Evolutionary conservation across 2,113 vertebrate species (phyloP).

Genomic region (Apeltes quadracus): DNA sequence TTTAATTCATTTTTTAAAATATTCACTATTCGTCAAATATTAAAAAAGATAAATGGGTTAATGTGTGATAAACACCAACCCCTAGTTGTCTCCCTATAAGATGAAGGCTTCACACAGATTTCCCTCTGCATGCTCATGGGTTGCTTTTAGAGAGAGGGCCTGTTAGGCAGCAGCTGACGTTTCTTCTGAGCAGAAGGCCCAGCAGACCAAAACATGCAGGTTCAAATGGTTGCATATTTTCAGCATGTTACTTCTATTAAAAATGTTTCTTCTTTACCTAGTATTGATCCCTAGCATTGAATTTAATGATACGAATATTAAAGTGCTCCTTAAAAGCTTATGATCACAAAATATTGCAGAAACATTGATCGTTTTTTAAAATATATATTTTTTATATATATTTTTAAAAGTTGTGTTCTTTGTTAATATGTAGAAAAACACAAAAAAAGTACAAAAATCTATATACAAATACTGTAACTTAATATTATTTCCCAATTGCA

Average conservation of each 20-base stretch:
- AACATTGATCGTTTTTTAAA: neutral
- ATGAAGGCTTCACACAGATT: neutral
- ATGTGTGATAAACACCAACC: neutral
- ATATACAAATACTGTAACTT: neutral
- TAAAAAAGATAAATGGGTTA: neutral
- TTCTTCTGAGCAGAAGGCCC: neutral
- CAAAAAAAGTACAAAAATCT: neutral
- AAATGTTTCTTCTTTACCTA: neutral
- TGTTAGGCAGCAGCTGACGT: neutral
- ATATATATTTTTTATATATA: neutral
- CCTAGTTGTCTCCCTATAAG: neutral
- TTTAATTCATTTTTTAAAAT: too few relatives aligned
- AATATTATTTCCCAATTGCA: neutral
- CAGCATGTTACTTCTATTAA: neutral
- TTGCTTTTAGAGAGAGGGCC: neutral
- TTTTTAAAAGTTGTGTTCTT: too few relatives aligned
- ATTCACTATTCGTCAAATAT: too few relatives aligned
- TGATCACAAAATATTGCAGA: neutral
- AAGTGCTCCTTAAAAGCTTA: neutral
- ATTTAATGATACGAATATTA: neutral
- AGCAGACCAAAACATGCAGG: neutral
- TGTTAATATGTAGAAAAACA: neutral
- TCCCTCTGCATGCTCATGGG: neutral
- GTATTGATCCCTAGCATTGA: neutral
- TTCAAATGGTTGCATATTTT: neutral